These are phyloP conservation scores for Gopherus evgoodei DNA, from an alignment of 2,113 vertebrate genomes.

Conservation along the genomic window DNA sequence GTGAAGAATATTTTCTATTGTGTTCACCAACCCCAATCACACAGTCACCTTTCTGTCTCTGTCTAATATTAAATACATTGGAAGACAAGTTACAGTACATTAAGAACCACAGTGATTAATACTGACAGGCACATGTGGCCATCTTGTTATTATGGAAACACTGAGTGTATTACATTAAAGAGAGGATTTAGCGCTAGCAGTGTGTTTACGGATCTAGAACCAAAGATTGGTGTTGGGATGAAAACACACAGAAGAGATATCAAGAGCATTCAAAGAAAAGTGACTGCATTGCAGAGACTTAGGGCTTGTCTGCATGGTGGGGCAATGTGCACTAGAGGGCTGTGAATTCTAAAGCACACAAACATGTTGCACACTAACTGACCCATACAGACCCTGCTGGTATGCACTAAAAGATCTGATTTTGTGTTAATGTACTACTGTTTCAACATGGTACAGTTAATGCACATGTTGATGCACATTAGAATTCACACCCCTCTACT, in stretches of 20 bases:
- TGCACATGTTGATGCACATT: not conserved
- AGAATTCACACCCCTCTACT: not conserved
- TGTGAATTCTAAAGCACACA: not conserved
- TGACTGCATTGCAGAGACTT: not conserved
- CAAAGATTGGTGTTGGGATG: not conserved
- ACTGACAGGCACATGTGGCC: not conserved
- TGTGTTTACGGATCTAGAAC: constrained; percentile 5
- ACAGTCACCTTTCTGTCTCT: not conserved
- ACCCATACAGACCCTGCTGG: not conserved
- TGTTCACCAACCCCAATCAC: not conserved
- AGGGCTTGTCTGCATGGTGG: not conserved
- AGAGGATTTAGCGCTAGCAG: not conserved
- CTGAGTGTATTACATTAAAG: not conserved
- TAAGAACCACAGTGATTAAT: constrained; percentile 21
- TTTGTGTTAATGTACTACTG: not conserved
- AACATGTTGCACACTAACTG: not conserved
- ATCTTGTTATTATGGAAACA: not conserved
- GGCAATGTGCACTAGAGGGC: not conserved
- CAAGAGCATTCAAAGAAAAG: not conserved
- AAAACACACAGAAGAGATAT: not conserved
- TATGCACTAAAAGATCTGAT: not conserved
- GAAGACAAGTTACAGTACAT: constrained; percentile 8
- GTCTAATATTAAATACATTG: constrained; percentile 27
- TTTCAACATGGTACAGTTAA: not conserved
- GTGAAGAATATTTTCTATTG: not conserved